phyloP scores from a whole-genome alignment of 2,797 vertebrate genomes.

The Rhinogobio ventralis region DNA sequence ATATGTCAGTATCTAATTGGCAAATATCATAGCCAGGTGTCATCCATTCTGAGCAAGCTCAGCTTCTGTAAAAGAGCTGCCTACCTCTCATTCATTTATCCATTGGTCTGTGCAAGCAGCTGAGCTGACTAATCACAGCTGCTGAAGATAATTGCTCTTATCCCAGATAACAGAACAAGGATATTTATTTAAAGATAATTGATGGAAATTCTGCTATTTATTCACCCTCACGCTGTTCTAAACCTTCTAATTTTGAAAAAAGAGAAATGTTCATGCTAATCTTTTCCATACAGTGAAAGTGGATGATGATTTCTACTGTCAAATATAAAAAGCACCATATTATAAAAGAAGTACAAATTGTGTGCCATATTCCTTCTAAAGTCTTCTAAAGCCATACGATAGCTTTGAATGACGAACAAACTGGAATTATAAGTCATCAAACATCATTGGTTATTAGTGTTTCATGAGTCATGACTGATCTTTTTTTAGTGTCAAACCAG shows the following conservation, averaged over 20 bases:
- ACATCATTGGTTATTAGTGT: not conserved
- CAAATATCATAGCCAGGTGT: conserved; percentile 24
- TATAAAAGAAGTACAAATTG: not conserved
- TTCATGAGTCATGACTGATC: not conserved
- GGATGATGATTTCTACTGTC: not conserved
- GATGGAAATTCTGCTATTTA: not conserved
- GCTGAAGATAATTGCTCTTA: conserved; percentile 14
- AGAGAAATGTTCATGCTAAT: not conserved
- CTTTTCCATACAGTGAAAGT: not conserved
- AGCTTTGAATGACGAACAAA: not conserved
- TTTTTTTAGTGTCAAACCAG: not conserved
- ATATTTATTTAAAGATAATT: conserved; percentile 32
- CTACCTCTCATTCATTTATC: conserved; percentile 10
- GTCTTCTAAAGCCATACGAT: not conserved
- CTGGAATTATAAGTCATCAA: not conserved
- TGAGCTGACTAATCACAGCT: conserved; percentile 23
- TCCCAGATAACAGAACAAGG: conserved; percentile 11
- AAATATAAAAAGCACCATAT: not conserved
- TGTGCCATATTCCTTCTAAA: not conserved
- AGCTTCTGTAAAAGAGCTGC: conserved; percentile 3
- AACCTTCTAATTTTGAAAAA: not conserved
- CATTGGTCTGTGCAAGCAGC: conserved; percentile 8
- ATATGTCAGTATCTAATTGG: conserved; percentile 4
- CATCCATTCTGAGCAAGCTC: not conserved
- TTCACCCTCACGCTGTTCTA: not conserved